Evolutionary conservation across 2,797 vertebrate genomes (phyloP), one percentile per base, ranked within the genome.

Genomic region (Enteromius trimaculatus): DNA sequence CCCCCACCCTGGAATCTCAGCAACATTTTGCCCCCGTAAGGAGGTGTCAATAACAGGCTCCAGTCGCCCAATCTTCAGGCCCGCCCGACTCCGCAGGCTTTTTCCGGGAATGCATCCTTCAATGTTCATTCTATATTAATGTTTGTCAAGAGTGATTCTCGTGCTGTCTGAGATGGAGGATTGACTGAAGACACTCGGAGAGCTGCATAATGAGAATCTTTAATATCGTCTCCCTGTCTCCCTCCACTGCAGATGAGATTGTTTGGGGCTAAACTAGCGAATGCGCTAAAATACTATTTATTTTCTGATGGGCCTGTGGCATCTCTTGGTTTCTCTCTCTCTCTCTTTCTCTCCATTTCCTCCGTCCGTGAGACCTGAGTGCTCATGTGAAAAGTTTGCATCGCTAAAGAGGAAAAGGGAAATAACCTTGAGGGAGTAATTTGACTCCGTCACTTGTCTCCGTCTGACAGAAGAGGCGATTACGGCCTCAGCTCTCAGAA

Each of bases 151-250:
- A 89, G 84, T 87, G 86, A 90, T 89, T 85, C 84, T 74, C 77
- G 13, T 49, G 85, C 86, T 79, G 85, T 89, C 89, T 89, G 85
- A 66, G 83, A 23, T 49, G 74, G 86, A 77, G 86, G 89, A 88
- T 88, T 85, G 88, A 88, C 87, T 86, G 86, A 87, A 89, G 90
- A 89, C 84, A 84, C 79, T 88, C 77, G 64, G 86, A 89, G 83
- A 86, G 80, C 84, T 86, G 79, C 79, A 87, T 91, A 90, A 91
- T 91, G 86, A 90, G 89, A 89, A 90, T 89, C 88, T 88, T 90
- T 88, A 90, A 90, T 88, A 82, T 84, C 78, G 84, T 84, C 77
- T 86, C 79, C 55, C 87, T 69, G 85, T 90, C 89, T 90, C 85
- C 87, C 89, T 88, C 87, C 77, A 79, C 87, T 86, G 85, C 70